Conservation (phyloP, 2,888 invertebrate species). For the Drosophila gaucha region DNA sequence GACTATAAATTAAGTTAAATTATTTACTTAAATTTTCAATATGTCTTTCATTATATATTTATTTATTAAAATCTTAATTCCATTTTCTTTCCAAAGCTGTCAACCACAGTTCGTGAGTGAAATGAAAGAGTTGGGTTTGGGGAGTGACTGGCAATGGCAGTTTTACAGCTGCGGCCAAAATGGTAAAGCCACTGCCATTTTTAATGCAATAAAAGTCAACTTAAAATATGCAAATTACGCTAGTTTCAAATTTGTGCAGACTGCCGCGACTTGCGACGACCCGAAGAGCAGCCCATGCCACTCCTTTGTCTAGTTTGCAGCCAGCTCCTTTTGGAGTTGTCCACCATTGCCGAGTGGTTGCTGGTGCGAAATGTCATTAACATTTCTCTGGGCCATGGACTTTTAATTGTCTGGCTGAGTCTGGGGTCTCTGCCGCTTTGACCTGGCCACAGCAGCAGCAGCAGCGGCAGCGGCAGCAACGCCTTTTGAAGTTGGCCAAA, state of each 20-base stretch:
- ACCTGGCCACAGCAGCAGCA: constrained; percentile 24
- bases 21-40: background rate
- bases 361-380: constrained; percentile 77
- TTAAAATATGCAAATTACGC: constrained; percentile 81
- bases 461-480: constrained; percentile 5
- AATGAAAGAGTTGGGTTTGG: background rate
- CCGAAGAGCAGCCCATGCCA: background rate
- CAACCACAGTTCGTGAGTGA: constrained; percentile 34
- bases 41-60: background rate
- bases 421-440: constrained; percentile 29
- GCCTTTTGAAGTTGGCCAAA: constrained; percentile 65
- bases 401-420: constrained; percentile 69
- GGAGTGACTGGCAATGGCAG: constrained; percentile 34
- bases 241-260: constrained; percentile 80
- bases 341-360: constrained; percentile 28
- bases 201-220: constrained; percentile 83
- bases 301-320: background rate
- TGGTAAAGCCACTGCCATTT: constrained; percentile 76
- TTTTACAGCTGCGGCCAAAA: constrained; percentile 72
- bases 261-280: constrained; percentile 50
- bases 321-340: constrained; percentile 27
- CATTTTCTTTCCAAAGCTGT: background rate
- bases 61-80: too few species aligned
- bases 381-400: constrained; percentile 79
- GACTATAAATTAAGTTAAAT: too few species aligned